Conservation (phyloP, 2,113 vertebrate genomes). For the Ibidorhyncha struthersii region DNA sequence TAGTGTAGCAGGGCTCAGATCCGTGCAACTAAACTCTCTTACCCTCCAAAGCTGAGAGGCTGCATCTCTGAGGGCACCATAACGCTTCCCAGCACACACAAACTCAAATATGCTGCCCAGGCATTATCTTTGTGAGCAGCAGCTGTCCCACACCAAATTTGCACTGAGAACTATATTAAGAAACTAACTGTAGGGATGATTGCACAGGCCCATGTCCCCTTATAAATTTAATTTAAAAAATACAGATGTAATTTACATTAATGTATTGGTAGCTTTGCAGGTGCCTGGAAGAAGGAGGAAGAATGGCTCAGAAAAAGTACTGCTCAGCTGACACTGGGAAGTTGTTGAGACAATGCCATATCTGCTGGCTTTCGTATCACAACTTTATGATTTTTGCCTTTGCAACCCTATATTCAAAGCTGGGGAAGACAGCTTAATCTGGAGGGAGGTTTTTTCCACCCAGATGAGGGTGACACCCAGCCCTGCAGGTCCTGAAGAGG, state of each 20-base stretch:
- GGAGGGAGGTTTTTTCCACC: neutral
- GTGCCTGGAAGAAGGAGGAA: neutral
- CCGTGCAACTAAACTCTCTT: neutral
- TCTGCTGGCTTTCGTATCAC: neutral
- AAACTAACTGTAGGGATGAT: neutral
- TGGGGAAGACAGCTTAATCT: neutral
- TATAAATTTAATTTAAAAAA: neutral
- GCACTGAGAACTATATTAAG: neutral
- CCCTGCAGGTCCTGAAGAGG: neutral
- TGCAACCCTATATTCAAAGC: neutral
- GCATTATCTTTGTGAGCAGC: fast-evolving
- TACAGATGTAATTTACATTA: neutral
- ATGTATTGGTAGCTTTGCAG: neutral
- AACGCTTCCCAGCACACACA: neutral
- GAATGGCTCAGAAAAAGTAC: neutral
- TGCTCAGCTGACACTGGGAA: neutral
- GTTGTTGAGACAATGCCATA: neutral
- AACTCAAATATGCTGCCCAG: neutral
- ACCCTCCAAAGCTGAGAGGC: neutral
- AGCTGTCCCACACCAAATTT: neutral
- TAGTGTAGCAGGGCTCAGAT: neutral
- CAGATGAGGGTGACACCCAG: neutral
- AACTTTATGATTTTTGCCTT: neutral
- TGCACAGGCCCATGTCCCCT: neutral
- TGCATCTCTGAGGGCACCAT: neutral